phyloP scores from a whole-genome alignment of 2,888 invertebrate species.

The Acanthosepion esculentum region DNA sequence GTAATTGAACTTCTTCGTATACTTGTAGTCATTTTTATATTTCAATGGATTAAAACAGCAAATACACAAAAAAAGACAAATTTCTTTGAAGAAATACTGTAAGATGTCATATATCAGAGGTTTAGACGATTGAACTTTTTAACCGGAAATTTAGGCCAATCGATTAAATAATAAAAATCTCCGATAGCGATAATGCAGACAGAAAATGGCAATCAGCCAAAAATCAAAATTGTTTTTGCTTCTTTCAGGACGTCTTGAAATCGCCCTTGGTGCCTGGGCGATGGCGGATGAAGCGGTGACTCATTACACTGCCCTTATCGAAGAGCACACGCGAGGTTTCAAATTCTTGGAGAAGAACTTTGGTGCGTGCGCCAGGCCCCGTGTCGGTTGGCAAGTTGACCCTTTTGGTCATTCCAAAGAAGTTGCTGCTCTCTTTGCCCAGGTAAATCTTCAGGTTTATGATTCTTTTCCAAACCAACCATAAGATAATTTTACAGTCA shows the following conservation, averaged over 20 bases:
- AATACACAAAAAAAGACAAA: too few relatives aligned
- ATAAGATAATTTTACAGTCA: too few relatives aligned
- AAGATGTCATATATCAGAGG: too few relatives aligned
- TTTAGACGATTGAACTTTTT: too few relatives aligned
- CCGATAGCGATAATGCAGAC: too few relatives aligned
- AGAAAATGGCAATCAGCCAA: background rate
- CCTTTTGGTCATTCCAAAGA: conserved; percentile 91
- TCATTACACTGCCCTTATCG: conserved; percentile 78
- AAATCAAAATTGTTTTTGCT: background rate
- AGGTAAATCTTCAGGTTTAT: conserved; percentile 63
- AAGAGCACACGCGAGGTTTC: conserved; percentile 78
- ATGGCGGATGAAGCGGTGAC: conserved; percentile 78
- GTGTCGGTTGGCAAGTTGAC: conserved; percentile 89
- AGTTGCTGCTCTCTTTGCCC: conserved; percentile 82
- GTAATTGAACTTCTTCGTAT: too few relatives aligned
- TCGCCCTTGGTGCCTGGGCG: conserved; percentile 77
- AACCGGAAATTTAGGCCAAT: too few relatives aligned
- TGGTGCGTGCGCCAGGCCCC: conserved; percentile 82
- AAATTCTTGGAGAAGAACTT: conserved; percentile 71
- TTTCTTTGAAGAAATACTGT: too few relatives aligned
- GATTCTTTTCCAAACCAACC: too few relatives aligned
- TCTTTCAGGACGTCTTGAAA: conserved; percentile 74
- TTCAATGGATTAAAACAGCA: too few relatives aligned
- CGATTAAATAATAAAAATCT: too few relatives aligned
- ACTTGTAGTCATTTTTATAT: too few relatives aligned